Evolutionary conservation across 1,140 invertebrate species (phyloP).

Genomic region (Platyscapa corneri): DNA sequence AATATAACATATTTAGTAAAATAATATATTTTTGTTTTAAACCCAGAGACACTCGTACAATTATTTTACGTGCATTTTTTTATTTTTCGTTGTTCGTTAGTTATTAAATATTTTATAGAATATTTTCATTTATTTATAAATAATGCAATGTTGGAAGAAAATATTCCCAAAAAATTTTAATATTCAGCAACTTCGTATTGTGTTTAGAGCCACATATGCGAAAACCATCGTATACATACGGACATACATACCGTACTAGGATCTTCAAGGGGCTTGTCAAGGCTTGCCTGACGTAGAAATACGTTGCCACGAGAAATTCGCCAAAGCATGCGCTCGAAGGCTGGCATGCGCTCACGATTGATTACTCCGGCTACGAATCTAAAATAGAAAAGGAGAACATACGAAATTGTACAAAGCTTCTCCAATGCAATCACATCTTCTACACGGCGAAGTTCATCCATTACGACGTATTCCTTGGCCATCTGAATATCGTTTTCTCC

Average conservation of each 20-base stretch:
- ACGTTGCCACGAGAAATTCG: constrained; percentile 94
- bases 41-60: too few species aligned
- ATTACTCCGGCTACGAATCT: constrained; percentile 93
- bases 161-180: too few species aligned
- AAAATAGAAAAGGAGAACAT: constrained; percentile 18
- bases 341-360: constrained; percentile 91
- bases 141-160: too few species aligned
- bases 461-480: background rate
- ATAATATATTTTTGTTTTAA: too few species aligned
- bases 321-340: constrained; percentile 98
- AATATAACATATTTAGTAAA: too few species aligned
- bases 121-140: too few species aligned
- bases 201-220: too few species aligned
- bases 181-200: too few species aligned
- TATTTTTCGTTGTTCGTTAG: too few species aligned
- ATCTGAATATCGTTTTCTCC: background rate
- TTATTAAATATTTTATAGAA: too few species aligned
- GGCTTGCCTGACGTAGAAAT: constrained; percentile 92
- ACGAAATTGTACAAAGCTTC: background rate
- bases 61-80: too few species aligned
- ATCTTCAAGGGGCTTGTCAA: constrained; percentile 92
- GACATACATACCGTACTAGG: constrained; percentile 82
- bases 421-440: background rate
- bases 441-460: background rate
- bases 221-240: too few species aligned